Conservation (phyloP, 2,797 vertebrate genomes). For the Rousettus madagascariensis region DNA sequence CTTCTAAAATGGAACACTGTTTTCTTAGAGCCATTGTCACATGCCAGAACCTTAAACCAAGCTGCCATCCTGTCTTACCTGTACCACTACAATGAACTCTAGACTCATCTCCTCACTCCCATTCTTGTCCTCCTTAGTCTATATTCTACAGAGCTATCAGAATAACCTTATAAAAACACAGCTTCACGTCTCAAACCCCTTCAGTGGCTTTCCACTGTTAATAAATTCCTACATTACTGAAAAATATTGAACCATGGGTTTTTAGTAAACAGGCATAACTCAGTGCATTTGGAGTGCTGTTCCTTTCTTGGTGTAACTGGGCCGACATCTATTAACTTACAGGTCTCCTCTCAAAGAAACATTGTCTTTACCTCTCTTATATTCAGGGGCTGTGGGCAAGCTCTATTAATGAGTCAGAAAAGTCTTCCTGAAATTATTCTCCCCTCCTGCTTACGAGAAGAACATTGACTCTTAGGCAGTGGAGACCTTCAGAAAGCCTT, state of each 20-base stretch:
- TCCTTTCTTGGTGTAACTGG: background rate
- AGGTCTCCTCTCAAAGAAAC: background rate
- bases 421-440: background rate
- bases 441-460: background rate
- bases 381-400: background rate
- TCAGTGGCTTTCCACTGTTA: background rate
- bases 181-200: background rate
- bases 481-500: background rate
- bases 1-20: background rate
- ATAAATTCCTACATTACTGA: background rate
- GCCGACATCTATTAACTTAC: background rate
- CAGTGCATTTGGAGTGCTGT: background rate
- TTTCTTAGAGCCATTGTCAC: background rate
- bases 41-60: background rate
- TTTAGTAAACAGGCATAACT: background rate
- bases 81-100: fast-evolving
- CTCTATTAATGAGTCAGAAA: background rate
- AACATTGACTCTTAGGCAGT: background rate
- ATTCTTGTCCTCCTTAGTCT: background rate
- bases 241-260: background rate
- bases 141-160: background rate
- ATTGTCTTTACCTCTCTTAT: background rate
- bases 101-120: background rate
- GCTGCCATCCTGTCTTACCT: background rate
- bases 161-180: background rate